Base-by-base conservation (phyloP, 2,888 invertebrate genomes). In the Drosophila barbarae region DNA sequence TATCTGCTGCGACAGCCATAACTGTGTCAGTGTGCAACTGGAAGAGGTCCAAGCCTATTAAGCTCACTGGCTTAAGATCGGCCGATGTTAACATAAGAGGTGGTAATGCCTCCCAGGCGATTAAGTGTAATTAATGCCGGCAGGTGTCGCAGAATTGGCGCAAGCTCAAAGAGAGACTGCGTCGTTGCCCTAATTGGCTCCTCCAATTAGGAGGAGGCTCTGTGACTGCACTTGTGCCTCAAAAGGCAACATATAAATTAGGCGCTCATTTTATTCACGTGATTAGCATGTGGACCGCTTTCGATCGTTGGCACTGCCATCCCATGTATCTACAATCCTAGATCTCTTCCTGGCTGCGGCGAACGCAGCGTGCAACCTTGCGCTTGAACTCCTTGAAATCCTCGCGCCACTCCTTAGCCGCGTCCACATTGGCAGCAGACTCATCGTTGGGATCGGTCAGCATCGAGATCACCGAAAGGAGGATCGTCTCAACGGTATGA, bases 401-500 rank as follows among this genome's bases (percentile, higher is more conserved):
- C 91, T 98, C 98, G 90, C 99, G 93, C 96, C 98, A 98, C 93
- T 98, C 98, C 94, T 99, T 99, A 89, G 99, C 99, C 88, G 99
- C 99, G 92, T 99, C 99, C 86, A 99, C 98, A 91, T 99, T 99
- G 87, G 99, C 99, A 71, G 99, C 98, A 89, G 98, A 98, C 91
- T 99, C 99, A 90, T 98, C 98, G 90, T 99, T 99, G 71, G 99
- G 99, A 92, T 99, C 99, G 78, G 99, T 97, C 88, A 99, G 92
- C 98, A 99, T 98, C 87, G 98, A 98, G 90, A 99, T 99, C 88
- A 99, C 99, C 89, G 98, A 98, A 91, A 98, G 96, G 89, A 99
- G 93, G 89, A 99, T 99, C 76, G 98, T 99, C 92, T 98, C 98
- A 84, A 98, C 99, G 72, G 99, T 99, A 90, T 99, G 99, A 69